Evolutionary conservation across 2,888 invertebrate genomes (phyloP), one percentile per base, ranked within the genome.

Genomic region (Alcis repandata): DNA sequence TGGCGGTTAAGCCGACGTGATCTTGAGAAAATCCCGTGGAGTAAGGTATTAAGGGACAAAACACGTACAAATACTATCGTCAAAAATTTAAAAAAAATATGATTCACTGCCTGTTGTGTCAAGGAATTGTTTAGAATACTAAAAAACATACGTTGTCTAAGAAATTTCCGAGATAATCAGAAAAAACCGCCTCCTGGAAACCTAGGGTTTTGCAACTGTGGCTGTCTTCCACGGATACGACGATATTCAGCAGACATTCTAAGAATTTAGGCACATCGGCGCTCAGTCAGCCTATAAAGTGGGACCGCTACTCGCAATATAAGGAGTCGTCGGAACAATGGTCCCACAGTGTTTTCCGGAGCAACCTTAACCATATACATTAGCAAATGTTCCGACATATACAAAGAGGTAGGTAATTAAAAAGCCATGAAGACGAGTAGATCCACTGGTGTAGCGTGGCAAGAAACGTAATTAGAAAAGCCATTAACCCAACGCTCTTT

Each of bases 301-400:
- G 69, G 77, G 65, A 83, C 92, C 91, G 92, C 91, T 91, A 88
- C 79, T 78, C 76, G 87, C 87, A 85, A 84, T 91, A 91, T 90
- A 92, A 87, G 91, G 91, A 87, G 84, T 32, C 38, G 78, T 78
- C 69, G 69, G 72, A 91, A 92, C 91, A 92, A 92, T 91, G 82
- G 89, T 63, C 70, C 78, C 84, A 84, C 84, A 88, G 83, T 89
- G 79, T 83, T 82, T 88, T 87, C 88, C 87, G 86, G 86, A 82
- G 78, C 82, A 79, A 77, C 86, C 85, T 82, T 86, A 86, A 77
- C 83, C 74, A 83, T 82, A 77, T 80, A 86, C 87, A 88, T 91
- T 88, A 88, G 90, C 82, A 76, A 91, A 89, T 89, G 87, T 89
- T 83, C 84, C 79, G 79, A 85, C 84, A 82, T 83, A 88, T 87